Evolutionary conservation across 2,888 invertebrate genomes (phyloP), one percentile per base, ranked within the genome.

Genomic region (Philhelius pedissequus): DNA sequence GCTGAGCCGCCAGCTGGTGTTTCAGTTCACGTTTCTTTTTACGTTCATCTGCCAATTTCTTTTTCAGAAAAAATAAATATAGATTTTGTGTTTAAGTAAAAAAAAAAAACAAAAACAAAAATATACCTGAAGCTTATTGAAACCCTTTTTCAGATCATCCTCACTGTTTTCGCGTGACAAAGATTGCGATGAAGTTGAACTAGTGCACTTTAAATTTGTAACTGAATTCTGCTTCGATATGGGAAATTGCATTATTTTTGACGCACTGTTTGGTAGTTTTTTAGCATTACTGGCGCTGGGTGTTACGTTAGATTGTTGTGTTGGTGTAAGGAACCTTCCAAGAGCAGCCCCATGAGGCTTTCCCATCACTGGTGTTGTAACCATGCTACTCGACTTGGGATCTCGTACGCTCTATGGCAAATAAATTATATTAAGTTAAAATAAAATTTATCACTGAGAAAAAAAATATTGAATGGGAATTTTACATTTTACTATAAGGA

Each of bases 1-100:
- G 86, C 66, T 89, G 88, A 3, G 91, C 90, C 0, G 90, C 92
- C 50, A 89, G 88, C 54, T 88, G 87, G 83, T 91, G 90, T 68
- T 92, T 92, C 38, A 89, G 90, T 62, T 92, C 92, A 0, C 91
- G 88, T 71, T 89, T 90, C 73, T 90, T 91, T 64, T 90, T 90
- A 25, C 90, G 90, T 69, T 92, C 92, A 38, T 91, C 91, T 27
- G 89, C 89, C 64, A 89, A 71, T 84, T 87, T 88, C 86, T 64
- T 22, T 43, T 22, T 84, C 15, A 2, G 62, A 18, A 18, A 11
- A 13, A 35, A 1, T 15, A 25, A 43, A 15, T 35, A 32, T 2
- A 45, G 2, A 15, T 15, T 18, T 40, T 3, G 4, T 3, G 15
- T n/a, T n/a, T n/a, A n/a, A n/a, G n/a, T n/a, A n/a, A n/a, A n/a